These are phyloP conservation scores for Amblyornis subalaris DNA, from an alignment of 2,113 vertebrate genomes.

Conservation along the genomic window DNA sequence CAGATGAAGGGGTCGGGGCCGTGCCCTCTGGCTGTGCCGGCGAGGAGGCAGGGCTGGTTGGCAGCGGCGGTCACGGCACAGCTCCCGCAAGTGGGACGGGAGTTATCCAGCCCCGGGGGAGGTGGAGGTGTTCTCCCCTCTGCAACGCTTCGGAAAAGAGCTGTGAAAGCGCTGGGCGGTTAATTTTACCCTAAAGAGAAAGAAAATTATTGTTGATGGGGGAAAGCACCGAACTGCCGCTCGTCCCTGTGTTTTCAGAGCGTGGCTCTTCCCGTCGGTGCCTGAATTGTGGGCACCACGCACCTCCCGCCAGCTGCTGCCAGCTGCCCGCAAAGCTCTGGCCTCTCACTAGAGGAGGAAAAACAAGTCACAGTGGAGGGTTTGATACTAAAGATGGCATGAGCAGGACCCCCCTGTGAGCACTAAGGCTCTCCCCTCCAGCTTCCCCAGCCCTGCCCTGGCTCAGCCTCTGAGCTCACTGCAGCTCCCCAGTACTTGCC, in stretches of 20 bases:
- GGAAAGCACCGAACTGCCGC: neutral
- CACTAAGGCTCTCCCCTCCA: no score
- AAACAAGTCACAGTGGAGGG: fast-evolving
- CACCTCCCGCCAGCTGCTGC: neutral
- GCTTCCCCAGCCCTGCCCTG: neutral
- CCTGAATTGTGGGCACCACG: fast-evolving
- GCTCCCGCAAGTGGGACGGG: fast-evolving
- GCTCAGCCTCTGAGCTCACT: neutral
- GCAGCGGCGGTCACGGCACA: fast-evolving
- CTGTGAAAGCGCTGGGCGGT: neutral
- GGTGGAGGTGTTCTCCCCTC: neutral
- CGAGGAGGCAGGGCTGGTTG: neutral
- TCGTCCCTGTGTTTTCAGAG: neutral
- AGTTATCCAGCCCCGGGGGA: neutral
- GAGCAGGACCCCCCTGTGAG: neutral
- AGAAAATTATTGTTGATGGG: neutral
- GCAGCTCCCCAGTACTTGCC: neutral
- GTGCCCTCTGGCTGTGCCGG: neutral
- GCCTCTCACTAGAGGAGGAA: neutral
- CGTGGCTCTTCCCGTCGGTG: fast-evolving
- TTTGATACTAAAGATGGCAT: neutral
- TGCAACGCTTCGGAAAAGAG: neutral
- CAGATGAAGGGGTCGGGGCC: neutral
- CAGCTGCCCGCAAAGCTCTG: neutral
- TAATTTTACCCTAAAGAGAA: neutral